A percentile compares a stretch with the other conserved stretches of the same genome.
phyloP scores from a whole-genome alignment of 92 coral and sea anemone genomes.

The Epizoanthus fatuus region DNA sequence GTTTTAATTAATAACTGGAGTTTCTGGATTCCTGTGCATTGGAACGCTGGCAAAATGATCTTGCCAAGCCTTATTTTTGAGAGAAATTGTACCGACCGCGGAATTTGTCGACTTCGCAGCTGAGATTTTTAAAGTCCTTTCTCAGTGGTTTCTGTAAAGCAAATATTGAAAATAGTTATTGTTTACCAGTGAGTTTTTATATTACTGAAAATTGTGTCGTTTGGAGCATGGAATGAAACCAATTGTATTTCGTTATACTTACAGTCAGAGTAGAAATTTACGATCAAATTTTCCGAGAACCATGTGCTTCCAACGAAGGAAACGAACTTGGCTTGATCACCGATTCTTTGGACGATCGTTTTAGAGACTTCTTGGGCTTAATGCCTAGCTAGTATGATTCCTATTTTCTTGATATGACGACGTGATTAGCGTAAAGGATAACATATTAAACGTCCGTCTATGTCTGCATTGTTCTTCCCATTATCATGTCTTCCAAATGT shows the following conservation, averaged over 20 bases:
- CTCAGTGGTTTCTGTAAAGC: background rate
- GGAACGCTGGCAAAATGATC: background rate
- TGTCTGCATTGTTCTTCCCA: no score
- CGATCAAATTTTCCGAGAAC: no score
- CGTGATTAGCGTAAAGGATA: no score
- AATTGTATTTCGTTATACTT: constrained; percentile 3
- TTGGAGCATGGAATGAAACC: background rate
- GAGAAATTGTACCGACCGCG: background rate
- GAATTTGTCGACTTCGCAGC: background rate
- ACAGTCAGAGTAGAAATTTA: background rate
- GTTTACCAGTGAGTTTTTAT: background rate
- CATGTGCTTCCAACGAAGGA: no score
- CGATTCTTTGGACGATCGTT: no score
- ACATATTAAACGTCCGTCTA: no score
- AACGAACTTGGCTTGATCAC: no score
- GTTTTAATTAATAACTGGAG: background rate
- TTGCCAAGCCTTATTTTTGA: no score
- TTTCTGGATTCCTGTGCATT: background rate
- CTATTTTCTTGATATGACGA: no score
- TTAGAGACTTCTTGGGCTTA: no score
- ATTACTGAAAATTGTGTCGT: background rate
- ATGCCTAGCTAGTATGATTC: no score
- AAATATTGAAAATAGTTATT: background rate
- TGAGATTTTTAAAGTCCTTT: background rate
- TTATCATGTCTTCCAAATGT: no score